phyloP scores from a whole-genome alignment of 92 coral and sea anemone genomes.

The Paragorgia papillata region DNA sequence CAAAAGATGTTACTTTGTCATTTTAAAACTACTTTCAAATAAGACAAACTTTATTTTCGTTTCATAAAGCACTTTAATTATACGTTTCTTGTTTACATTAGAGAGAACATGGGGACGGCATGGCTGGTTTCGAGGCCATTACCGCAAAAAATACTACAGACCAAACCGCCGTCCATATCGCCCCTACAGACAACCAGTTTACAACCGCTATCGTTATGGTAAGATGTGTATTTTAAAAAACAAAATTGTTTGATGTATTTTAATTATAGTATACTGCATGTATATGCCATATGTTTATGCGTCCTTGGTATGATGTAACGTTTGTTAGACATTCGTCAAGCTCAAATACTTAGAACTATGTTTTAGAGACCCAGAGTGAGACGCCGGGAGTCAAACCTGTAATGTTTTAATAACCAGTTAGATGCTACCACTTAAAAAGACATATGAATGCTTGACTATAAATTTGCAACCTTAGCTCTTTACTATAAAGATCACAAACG shows the following conservation, averaged over 20 bases:
- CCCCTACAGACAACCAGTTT: neutral
- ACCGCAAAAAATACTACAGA: constrained; percentile 6
- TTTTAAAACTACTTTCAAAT: too few relatives aligned
- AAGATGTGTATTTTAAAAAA: too few relatives aligned
- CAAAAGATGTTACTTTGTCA: too few relatives aligned
- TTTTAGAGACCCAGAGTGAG: too few relatives aligned
- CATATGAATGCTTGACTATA: too few relatives aligned
- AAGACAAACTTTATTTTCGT: too few relatives aligned
- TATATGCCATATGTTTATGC: neutral
- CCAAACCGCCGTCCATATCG: neutral
- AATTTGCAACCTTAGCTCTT: too few relatives aligned
- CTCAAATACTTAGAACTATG: too few relatives aligned
- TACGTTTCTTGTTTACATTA: neutral
- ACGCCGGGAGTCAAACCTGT: too few relatives aligned
- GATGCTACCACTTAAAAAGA: too few relatives aligned
- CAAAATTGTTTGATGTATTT: neutral
- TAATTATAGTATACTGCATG: neutral
- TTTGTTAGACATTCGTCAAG: neutral
- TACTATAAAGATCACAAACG: too few relatives aligned
- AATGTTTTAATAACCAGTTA: too few relatives aligned
- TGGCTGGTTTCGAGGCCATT: constrained; percentile 8
- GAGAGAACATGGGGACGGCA: constrained; percentile 13
- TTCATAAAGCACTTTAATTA: neutral
- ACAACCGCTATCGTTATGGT: neutral
- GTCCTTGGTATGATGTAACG: neutral